phyloP scores from a whole-genome alignment of 2,797 vertebrate species.

The Ptychadena robeensis region DNA sequence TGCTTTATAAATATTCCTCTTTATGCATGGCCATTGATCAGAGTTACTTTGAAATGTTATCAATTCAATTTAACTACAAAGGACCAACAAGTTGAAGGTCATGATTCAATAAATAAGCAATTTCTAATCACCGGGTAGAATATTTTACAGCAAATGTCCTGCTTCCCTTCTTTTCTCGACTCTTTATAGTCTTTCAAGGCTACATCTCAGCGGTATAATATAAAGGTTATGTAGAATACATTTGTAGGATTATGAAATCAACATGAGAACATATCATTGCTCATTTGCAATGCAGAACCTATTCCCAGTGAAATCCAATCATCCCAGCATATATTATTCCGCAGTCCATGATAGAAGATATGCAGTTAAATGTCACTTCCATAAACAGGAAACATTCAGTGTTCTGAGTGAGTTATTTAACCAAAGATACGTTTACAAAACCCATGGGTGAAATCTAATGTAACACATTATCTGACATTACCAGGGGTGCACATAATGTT shows the following conservation, averaged over 20 bases:
- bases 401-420: neutral
- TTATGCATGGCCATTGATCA: neutral
- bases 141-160: conserved; percentile 16
- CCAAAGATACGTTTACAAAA: neutral
- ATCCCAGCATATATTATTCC: conserved; percentile 41
- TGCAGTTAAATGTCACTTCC: neutral
- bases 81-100: too few species aligned
- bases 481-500: too few species aligned
- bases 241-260: conserved; percentile 45
- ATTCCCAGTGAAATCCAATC: conserved; percentile 45
- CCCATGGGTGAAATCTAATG: neutral
- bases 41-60: neutral
- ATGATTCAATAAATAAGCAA: too few species aligned
- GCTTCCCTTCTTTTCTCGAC: neutral
- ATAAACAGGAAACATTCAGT: neutral
- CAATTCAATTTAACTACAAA: neutral
- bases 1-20: too few species aligned
- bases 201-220: conserved; percentile 20
- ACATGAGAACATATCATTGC: conserved; percentile 46
- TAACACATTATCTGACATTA: neutral
- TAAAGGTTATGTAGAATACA: conserved; percentile 46
- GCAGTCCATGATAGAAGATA: neutral
- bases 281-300: conserved; percentile 51
- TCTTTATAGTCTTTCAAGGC: conserved; percentile 16
- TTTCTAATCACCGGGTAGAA: conserved; percentile 11